Evolutionary conservation across 2,888 invertebrate genomes (phyloP), one percentile per base, ranked within the genome.

Genomic region (Nymphalis polychloros): DNA sequence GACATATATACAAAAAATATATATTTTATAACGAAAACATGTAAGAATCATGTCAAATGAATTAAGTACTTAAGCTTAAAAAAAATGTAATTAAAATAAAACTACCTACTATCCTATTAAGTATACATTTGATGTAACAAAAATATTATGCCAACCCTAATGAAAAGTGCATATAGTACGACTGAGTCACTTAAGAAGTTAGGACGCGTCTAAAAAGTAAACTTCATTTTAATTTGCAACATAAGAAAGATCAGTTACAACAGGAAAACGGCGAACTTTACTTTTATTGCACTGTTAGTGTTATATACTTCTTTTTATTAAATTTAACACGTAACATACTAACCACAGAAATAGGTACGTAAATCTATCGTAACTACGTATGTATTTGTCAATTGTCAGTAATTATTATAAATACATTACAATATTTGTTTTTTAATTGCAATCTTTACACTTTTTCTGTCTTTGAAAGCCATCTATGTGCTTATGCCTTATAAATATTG

Each of bases 181-280:
- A 8, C 41, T 17, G 20, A 10, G 53, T 31, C 49, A 65, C 59
- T 62, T 63, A 63, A 41, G 47, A 47, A 7, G 49, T 62, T 63
- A 63, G 48, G 47, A 47, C 4, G 49, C 17, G 50, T 48, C 57
- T 57, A 41, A 13, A 41, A 41, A 23, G 57, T 63, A 55, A 66
- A 67, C 27, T 61, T 61, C 62, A 57, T 57, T 47, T 49, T 41
- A 27, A 31, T 19, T 41, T 57, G 57, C 41, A 57, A 57, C 57
- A 19, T 57, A 19, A 57, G 57, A 41, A 41, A 41, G 57, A 35
- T 57, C n/a, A 19, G 57, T 57, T 57, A 41, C n/a, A 13, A 41
- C 57, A 41, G 57, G 35, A 57, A 57, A 57, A 57, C 35, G 41
- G 19, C 35, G 57, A 41, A 57, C n/a, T 19, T 55, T 17, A 35